These are phyloP conservation scores for Sibirionetta formosa DNA, from an alignment of 2,797 vertebrate species.

Conservation along the genomic window DNA sequence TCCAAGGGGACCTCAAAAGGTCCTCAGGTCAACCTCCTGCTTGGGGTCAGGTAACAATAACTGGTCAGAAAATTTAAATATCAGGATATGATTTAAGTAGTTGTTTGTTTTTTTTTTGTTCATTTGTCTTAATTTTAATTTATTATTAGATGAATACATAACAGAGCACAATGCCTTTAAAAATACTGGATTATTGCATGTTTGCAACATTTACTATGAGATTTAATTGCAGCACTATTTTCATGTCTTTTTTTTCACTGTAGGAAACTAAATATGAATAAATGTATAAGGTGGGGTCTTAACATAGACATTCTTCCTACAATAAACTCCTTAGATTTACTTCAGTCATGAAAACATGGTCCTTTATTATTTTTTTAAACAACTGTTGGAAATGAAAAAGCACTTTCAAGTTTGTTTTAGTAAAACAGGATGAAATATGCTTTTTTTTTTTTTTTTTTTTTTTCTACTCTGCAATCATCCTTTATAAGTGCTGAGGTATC, in stretches of 20 bases:
- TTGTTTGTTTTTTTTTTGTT: neutral
- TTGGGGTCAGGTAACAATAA: neutral
- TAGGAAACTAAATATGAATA: neutral
- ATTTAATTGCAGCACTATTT: neutral
- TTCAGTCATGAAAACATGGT: neutral
- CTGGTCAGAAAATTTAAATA: neutral
- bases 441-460: neutral
- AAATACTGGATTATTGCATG: neutral
- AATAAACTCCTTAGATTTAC: neutral
- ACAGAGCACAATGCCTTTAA: neutral
- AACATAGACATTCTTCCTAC: neutral
- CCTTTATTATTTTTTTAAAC: neutral
- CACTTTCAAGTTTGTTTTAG: neutral
- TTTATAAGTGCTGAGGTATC: neutral
- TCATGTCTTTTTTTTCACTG: neutral
- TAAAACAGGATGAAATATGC: neutral
- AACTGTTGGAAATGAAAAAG: neutral
- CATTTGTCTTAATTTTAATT: neutral
- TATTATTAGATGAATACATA: neutral
- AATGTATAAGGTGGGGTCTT: neutral
- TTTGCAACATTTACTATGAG: neutral
- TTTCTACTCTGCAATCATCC: neutral
- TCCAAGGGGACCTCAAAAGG: neutral
- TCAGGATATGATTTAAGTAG: neutral
- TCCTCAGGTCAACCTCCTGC: neutral